These are phyloP conservation scores for Gymnocheta viridis DNA, from an alignment of 2,888 invertebrate species.

Conservation along the genomic window DNA sequence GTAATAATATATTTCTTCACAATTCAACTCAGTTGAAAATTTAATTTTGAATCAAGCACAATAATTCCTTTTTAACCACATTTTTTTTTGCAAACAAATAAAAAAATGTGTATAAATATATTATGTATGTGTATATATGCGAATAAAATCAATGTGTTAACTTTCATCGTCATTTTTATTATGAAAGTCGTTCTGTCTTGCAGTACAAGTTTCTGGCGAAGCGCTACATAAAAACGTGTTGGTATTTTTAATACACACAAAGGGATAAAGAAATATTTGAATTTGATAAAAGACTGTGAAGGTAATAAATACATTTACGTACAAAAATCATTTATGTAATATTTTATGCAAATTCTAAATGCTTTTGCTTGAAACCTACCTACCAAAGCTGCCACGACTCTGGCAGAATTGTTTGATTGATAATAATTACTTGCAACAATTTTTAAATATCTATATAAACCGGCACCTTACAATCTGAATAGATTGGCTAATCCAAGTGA, in stretches of 20 bases:
- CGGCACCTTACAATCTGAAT: no score
- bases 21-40: conserved; percentile 49
- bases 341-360: no score
- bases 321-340: no score
- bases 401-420: no score
- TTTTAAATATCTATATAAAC: no score
- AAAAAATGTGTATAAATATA: background rate
- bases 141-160: conserved; percentile 56
- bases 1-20: conserved; percentile 32
- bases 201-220: conserved; percentile 13
- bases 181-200: conserved; percentile 35
- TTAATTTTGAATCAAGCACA: conserved; percentile 54
- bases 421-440: no score
- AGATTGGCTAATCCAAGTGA: no score
- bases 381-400: no score
- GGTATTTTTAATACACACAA: background rate
- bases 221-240: background rate
- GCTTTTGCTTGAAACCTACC: no score
- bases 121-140: background rate
- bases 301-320: no score
- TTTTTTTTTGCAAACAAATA: conserved; percentile 15
- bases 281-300: background rate
- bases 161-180: conserved; percentile 54
- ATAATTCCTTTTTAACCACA: conserved; percentile 63
- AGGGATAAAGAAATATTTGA: background rate